Evolutionary conservation across 2,113 vertebrate species (phyloP).

Genomic region (Alethe castanea): DNA sequence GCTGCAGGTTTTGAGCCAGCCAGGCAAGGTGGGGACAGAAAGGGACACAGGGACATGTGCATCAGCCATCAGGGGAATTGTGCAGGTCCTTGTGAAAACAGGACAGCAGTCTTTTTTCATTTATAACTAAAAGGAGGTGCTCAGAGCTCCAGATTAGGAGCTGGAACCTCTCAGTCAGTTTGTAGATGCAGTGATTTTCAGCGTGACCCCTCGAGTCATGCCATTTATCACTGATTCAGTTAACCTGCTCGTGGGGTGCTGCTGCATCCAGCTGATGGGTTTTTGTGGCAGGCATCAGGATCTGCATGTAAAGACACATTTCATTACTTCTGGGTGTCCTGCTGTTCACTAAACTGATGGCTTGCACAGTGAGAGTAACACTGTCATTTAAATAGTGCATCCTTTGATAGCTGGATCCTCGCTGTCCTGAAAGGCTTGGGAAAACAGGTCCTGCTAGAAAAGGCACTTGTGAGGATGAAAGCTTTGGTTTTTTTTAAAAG

Average conservation of each 20-base stretch:
- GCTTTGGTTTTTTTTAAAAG: accelerated
- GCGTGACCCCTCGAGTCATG: background rate
- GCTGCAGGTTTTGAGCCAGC: background rate
- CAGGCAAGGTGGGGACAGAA: too few species aligned
- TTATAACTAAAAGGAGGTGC: background rate
- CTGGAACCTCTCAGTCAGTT: background rate
- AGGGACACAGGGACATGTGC: accelerated
- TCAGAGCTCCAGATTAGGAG: background rate
- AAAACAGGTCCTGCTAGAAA: background rate
- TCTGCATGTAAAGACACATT: background rate
- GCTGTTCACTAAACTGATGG: background rate
- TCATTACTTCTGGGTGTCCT: background rate
- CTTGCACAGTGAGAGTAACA: background rate
- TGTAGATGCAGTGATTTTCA: background rate
- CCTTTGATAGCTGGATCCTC: background rate
- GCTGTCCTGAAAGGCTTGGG: background rate
- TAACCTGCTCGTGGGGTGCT: background rate
- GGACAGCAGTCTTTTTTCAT: background rate
- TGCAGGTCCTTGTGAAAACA: background rate
- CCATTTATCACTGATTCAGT: background rate
- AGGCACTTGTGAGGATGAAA: background rate
- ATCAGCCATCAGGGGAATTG: background rate
- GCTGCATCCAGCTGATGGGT: background rate
- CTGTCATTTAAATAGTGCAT: background rate
- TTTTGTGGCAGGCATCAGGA: background rate